phyloP scores from a whole-genome alignment of 2,113 vertebrate genomes.

The Galeopterus variegatus region DNA sequence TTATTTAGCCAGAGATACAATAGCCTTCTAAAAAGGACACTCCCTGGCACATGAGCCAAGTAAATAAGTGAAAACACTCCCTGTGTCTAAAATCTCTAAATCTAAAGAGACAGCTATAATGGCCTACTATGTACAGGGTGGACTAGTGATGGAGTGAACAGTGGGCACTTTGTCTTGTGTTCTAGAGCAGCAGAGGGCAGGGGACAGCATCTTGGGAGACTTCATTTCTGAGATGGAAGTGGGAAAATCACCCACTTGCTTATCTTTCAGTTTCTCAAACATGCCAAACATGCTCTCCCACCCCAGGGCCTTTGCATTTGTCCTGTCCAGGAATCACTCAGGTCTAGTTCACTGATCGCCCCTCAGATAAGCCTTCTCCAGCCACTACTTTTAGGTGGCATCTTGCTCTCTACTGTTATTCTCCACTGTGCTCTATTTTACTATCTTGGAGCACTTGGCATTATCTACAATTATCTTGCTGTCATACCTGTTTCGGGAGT shows the following conservation, averaged over 20 bases:
- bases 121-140: no score
- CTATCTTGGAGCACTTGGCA: background rate
- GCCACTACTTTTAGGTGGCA: background rate
- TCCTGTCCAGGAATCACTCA: background rate
- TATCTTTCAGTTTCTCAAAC: background rate
- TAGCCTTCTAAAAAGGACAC: background rate
- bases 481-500: background rate
- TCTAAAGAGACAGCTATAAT: background rate
- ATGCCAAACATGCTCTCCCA: background rate
- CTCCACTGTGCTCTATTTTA: background rate
- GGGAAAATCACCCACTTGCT: background rate
- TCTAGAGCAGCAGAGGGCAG: background rate
- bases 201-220: background rate
- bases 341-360: background rate
- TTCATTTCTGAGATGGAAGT: background rate
- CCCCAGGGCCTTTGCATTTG: background rate
- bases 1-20: background rate
- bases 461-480: background rate
- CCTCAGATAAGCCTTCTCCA: background rate
- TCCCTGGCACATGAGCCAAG: background rate
- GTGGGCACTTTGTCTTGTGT: background rate
- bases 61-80: background rate
- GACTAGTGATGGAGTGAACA: background rate
- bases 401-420: fast-evolving
- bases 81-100: background rate